Evolutionary conservation across 2,888 invertebrate genomes (phyloP), one percentile per base, ranked within the genome.

Genomic region (Epinotia nisella): DNA sequence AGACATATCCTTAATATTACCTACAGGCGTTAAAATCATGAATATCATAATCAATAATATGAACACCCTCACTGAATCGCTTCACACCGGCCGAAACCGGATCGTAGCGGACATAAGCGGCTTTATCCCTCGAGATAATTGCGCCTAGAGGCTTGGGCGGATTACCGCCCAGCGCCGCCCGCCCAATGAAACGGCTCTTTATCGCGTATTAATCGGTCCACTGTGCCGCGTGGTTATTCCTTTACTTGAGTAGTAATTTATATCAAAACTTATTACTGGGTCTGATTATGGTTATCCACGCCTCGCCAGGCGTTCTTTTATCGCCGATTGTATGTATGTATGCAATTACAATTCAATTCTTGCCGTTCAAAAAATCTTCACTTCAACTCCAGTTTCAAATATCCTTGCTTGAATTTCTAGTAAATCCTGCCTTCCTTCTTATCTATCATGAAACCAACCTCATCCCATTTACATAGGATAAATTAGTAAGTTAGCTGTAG

Each of bases 61-160:
- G 17, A 68, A 41, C n/a, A n/a, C 59, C 56, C 55, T 41, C 73
- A 73, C 71, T 75, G 75, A 73, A 76, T 76, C 73, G 75, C 69
- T 80, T 78, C 74, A 75, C 78, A 79, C 77, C 77, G 74, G 78
- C 76, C 70, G 70, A 77, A 76, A 76, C 77, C 78, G 74, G 78
- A 76, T 78, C 75, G 75, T 77, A 78, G 77, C 67, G 75, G 75
- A 76, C 75, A 17, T 78, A 78, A 81, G 80, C 79, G 78, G 78
- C 82, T 82, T 86, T 86, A 88, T 87, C 81, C 83, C 75, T 75
- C 71, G 70, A 79, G 88, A 89, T 90, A 89, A 90, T 90, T 90
- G 86, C 88, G 82, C 79, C 77, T 86, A 84, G 81, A 80, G 79
- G 83, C 84, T 88, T 86, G 85, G 81, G 77, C 80, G 73, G 73